A percentile compares a stretch with the other conserved stretches of the same genome.
Evolutionary conservation across 1,140 invertebrate genomes (phyloP).

Genomic region (Diachasma alloeum): DNA sequence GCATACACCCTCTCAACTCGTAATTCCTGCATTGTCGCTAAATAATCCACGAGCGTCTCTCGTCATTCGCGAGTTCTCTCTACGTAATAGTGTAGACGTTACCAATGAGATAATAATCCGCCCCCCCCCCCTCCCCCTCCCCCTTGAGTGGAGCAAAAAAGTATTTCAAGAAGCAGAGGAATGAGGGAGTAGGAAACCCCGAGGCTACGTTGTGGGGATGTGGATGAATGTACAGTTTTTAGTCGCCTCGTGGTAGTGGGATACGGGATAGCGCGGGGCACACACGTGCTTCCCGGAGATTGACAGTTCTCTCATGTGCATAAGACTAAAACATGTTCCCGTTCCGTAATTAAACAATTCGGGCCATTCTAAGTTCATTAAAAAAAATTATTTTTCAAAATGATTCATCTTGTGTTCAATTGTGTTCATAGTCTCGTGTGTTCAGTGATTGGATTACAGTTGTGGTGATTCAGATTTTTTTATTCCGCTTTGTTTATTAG

Average conservation of each 20-base stretch:
- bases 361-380: too few species aligned
- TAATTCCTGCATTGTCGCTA: background rate
- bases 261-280: slow-evolving; percentile 32
- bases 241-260: slow-evolving; percentile 32
- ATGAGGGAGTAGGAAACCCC: slow-evolving; percentile 11
- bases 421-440: background rate
- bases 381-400: too few species aligned
- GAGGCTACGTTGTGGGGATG: background rate
- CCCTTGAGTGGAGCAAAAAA: background rate
- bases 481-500: too few species aligned
- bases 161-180: slow-evolving; percentile 5
- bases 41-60: background rate
- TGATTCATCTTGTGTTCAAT: background rate
- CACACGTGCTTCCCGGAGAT: slow-evolving; percentile 36
- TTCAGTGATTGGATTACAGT: background rate
- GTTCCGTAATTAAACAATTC: too few species aligned
- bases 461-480: background rate
- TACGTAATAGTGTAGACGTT: background rate
- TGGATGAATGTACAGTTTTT: background rate
- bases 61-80: background rate
- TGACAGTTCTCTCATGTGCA: slow-evolving; percentile 20
- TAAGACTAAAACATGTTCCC: background rate
- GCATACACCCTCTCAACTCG: background rate
- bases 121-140: background rate
- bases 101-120: slow-evolving; percentile 4